A percentile compares a stretch with the other conserved stretches of the same genome.
Conservation (phyloP, 2,113 vertebrate species). For the Anthoscopus minutus region DNA sequence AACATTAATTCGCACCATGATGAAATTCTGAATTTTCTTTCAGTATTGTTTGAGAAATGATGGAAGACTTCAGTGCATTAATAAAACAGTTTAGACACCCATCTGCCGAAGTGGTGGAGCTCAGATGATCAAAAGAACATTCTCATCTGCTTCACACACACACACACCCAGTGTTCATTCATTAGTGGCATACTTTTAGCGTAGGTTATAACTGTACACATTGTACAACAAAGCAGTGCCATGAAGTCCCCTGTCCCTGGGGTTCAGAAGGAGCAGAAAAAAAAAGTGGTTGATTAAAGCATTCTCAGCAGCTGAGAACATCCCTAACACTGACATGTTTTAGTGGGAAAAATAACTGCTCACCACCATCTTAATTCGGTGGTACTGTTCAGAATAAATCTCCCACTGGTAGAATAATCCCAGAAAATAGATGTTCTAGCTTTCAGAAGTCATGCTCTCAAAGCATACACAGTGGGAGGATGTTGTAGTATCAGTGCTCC, state of each 20-base stretch:
- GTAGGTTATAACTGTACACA: conserved; percentile 11
- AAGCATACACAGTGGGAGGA: background rate
- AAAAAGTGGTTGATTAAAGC: background rate
- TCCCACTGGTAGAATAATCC: background rate
- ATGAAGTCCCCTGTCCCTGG: background rate
- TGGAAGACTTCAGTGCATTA: background rate
- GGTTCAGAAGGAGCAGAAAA: background rate
- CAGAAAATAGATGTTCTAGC: background rate
- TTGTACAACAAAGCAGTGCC: background rate
- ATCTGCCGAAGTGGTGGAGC: background rate
- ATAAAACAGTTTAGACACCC: background rate
- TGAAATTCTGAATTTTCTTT: background rate
- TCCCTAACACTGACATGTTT: background rate
- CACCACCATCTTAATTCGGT: background rate
- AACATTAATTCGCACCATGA: background rate
- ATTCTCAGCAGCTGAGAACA: background rate
- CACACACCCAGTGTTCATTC: background rate
- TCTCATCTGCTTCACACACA: conserved; percentile 9
- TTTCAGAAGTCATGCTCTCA: background rate
- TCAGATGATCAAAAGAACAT: conserved; percentile 10
- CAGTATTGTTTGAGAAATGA: background rate
- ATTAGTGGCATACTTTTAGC: background rate
- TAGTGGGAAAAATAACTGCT: background rate
- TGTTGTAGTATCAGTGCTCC: background rate
- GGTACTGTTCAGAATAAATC: background rate